Conservation (phyloP, 2,797 vertebrate species). For the Pseudomugil tenellus region DNA sequence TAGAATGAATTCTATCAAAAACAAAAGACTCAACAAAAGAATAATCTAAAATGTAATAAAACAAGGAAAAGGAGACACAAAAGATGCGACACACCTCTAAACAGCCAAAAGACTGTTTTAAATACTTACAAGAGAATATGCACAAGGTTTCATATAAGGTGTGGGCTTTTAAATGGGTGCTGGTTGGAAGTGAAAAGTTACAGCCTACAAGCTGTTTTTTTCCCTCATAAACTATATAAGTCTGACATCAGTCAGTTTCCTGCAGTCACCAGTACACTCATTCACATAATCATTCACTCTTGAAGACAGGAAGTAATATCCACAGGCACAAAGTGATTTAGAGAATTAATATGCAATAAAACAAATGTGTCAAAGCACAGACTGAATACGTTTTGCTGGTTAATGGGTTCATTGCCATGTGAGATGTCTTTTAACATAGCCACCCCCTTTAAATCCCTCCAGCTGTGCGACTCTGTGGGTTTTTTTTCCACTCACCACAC, state of each 20-base stretch:
- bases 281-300: background rate
- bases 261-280: background rate
- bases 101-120: background rate
- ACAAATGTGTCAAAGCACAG: too few species aligned
- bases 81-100: background rate
- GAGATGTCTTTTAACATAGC: background rate
- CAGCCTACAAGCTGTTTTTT: background rate
- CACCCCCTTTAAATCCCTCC: slow-evolving; percentile 51
- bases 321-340: background rate
- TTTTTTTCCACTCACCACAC: slow-evolving; percentile 16
- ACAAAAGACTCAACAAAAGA: background rate
- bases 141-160: slow-evolving; percentile 1
- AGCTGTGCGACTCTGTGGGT: slow-evolving; percentile 20
- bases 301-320: background rate
- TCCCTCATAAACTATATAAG: background rate
- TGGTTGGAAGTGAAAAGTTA: background rate
- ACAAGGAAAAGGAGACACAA: background rate
- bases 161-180: background rate
- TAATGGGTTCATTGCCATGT: background rate
- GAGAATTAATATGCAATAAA: background rate
- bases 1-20: background rate
- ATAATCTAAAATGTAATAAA: background rate
- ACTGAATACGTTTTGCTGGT: background rate
- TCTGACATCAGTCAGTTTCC: slow-evolving; percentile 5
- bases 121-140: background rate